Conservation (phyloP, 2,888 invertebrate species). For the Amphimallon solstitiale region DNA sequence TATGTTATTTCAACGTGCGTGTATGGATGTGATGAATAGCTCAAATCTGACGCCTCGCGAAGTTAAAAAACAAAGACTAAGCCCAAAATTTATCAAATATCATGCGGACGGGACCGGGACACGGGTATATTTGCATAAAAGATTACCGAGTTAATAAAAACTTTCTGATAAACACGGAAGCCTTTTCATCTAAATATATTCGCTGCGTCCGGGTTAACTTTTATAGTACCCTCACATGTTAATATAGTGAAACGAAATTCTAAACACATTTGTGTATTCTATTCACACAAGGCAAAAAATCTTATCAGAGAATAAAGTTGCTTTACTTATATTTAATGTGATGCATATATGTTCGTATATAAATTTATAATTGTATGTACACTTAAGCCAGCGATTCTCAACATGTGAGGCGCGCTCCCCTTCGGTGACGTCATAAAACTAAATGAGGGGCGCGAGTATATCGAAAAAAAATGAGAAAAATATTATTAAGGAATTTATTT, state of each 20-base stretch:
- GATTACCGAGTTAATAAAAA: conserved; percentile 30
- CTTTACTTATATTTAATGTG: no score
- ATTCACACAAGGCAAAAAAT: background rate
- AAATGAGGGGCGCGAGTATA: no score
- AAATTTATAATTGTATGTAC: no score
- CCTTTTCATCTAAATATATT: conserved; percentile 21
- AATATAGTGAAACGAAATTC: conserved; percentile 17
- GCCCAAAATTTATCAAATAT: conserved; percentile 25
- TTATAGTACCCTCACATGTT: conserved; percentile 21
- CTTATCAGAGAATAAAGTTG: no score
- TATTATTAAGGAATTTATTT: no score
- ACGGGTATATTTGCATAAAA: conserved; percentile 26
- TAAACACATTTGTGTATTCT: conserved; percentile 11
- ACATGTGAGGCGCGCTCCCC: no score
- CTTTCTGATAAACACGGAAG: conserved; percentile 25
- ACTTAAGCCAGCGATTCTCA: no score
- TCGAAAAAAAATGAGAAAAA: no score
- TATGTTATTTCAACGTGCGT: background rate
- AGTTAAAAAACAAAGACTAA: conserved; percentile 19
- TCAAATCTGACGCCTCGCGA: conserved; percentile 4
- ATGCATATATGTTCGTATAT: no score
- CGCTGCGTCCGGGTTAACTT: conserved; percentile 26
- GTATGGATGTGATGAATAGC: background rate
- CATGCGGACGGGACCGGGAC: conserved; percentile 12
- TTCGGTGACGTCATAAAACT: no score